These are phyloP conservation scores for Agonum fuliginosum DNA, from an alignment of 2,888 invertebrate genomes.

Conservation along the genomic window DNA sequence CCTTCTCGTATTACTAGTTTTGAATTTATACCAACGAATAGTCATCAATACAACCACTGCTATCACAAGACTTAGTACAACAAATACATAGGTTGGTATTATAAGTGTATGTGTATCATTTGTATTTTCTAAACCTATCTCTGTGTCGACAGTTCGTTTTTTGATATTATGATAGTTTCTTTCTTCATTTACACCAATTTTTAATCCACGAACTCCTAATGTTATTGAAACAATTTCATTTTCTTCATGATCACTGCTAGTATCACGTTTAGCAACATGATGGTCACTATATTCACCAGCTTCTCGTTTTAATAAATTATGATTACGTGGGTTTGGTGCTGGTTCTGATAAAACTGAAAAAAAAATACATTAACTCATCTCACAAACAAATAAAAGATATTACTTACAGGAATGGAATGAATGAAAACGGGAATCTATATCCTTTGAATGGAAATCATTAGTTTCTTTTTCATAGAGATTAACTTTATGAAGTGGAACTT, in stretches of 20 bases:
- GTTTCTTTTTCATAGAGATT: constrained; percentile 58
- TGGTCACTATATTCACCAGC: constrained; percentile 26
- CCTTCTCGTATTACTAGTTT: constrained; percentile 28
- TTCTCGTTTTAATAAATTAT: constrained; percentile 30
- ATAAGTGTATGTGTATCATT: not conserved
- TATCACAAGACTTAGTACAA: constrained; percentile 33
- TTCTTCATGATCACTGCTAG: constrained; percentile 52
- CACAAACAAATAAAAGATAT: not conserved
- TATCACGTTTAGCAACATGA: constrained; percentile 61
- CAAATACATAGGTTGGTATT: constrained; percentile 39
- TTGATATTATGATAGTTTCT: constrained; percentile 17
- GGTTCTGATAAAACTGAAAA: constrained; percentile 72
- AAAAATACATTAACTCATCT: not conserved
- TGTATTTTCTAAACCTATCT: not conserved
- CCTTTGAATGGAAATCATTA: constrained; percentile 65
- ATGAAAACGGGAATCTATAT: constrained; percentile 65
- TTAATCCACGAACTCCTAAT: constrained; percentile 63
- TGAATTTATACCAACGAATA: constrained; percentile 19
- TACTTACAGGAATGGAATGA: constrained; percentile 69
- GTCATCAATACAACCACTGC: not conserved
- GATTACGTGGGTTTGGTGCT: constrained; percentile 60
- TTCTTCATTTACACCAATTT: constrained; percentile 44
- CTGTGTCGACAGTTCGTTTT: constrained; percentile 27
- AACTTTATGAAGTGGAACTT: constrained; percentile 40
- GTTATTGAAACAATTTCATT: constrained; percentile 64